Base-by-base conservation (phyloP, 2,888 invertebrate species). In the Drosophila peninsularis region DNA sequence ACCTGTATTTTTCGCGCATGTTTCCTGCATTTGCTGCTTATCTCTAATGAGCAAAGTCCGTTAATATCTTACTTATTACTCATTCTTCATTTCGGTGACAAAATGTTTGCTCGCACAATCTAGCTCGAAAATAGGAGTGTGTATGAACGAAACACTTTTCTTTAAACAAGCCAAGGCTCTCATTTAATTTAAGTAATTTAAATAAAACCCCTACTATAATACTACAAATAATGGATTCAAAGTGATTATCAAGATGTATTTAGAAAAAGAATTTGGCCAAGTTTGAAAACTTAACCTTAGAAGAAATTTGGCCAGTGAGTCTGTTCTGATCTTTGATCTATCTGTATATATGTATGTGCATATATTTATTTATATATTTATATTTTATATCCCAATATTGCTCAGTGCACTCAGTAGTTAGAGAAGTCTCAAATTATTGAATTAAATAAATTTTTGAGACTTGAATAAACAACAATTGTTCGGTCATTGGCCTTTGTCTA, bases 401-500 rank as follows among this genome's bases (percentile, higher is more conserved):
- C 0, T 42, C 19, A 21, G 19, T 19, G 11, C n/a, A 19, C 21
- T 32, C 24, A 41, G n/a, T 24, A 70, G 39, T 32, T n/a, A 42
- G n/a, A 44, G 27, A 63, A 66, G 30, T 37, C 14, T 5, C 24
- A 50, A 50, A n/a, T 27, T 17, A 30, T n/a, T 44, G 52, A 68
- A 55, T 58, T 57, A 55, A 64, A 66, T 47, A 61, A 64, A 56
- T 53, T 45, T 24, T 55, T 44, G 36, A 50, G 62, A 45, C 49
- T 54, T 52, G 36, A 58, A 62, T 60, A 55, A 56, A 57, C 30
- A 54, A 34, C 32, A 61, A 65, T 60, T 19, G 13, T 47, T 47
- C 54, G 77, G 67, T 77, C 74, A 71, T 60, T 78, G 62, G 58
- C 61, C 63, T 71, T 72, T 67, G 44, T 52, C 36, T 32, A 50